phyloP scores from a whole-genome alignment of 2,797 vertebrate genomes.

The Gymnoscopelus braueri region DNA sequence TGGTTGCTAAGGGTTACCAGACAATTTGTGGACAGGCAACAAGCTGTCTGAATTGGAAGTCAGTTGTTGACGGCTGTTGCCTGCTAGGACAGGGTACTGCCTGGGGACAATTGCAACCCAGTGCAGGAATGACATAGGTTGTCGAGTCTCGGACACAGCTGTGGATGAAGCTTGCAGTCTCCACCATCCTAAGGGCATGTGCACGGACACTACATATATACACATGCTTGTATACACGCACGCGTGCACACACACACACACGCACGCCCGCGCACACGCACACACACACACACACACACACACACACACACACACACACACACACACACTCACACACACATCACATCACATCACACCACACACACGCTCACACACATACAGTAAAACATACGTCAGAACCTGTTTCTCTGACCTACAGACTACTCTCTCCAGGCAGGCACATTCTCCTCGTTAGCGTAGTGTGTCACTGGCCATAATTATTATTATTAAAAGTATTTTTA shows the following conservation, averaged over 20 bases:
- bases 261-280: background rate
- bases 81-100: slow-evolving; percentile 31
- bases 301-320: slow-evolving; percentile 8
- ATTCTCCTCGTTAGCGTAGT: slow-evolving; percentile 11
- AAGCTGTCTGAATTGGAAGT: slow-evolving; percentile 43
- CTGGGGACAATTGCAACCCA: slow-evolving; percentile 42
- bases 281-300: background rate
- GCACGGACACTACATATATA: slow-evolving; percentile 9
- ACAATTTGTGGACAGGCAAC: slow-evolving; percentile 44
- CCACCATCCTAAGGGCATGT: slow-evolving; percentile 4
- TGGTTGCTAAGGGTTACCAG: slow-evolving; percentile 26
- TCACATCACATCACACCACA: background rate
- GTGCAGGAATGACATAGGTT: slow-evolving; percentile 31
- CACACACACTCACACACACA: slow-evolving; percentile 1
- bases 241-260: slow-evolving; percentile 4
- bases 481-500: slow-evolving; percentile 3
- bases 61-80: slow-evolving; percentile 37
- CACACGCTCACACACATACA: slow-evolving; percentile 9
- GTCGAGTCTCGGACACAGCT: slow-evolving; percentile 45
- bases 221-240: background rate
- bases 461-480: background rate
- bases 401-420: slow-evolving; percentile 28
- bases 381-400: background rate
- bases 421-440: background rate
- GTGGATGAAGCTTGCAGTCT: slow-evolving; percentile 32